Evolutionary conservation across 2,113 vertebrate genomes (phyloP).

Genomic region (Gopherus flavomarginatus): DNA sequence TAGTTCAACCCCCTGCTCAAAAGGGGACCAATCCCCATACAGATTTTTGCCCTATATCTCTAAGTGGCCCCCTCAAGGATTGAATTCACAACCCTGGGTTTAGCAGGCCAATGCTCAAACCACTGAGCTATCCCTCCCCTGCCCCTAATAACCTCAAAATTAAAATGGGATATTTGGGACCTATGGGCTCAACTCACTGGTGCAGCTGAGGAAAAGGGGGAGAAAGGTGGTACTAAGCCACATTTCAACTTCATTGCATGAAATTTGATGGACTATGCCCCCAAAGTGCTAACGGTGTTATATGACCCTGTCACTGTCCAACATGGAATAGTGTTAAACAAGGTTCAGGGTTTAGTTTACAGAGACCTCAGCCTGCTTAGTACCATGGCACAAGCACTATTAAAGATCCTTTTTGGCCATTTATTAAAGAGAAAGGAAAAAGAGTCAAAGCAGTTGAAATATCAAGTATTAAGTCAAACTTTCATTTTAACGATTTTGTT

Average conservation of each 20-base stretch:
- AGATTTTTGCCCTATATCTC: no score
- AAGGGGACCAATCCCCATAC: no score
- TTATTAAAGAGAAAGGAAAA: neutral
- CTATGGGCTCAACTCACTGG: neutral
- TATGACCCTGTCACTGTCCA: no score
- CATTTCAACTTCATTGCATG: neutral
- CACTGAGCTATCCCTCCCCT: no score
- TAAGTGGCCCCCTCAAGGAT: no score
- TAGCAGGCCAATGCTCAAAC: no score
- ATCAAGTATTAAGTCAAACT: neutral
- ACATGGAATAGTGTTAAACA: neutral
- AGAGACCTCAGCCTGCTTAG: neutral
- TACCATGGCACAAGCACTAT: neutral
- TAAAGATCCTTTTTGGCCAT: neutral
- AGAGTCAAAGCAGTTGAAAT: neutral
- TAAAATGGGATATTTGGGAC: neutral
- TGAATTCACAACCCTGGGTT: no score
- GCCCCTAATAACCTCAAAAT: neutral
- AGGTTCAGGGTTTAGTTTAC: neutral
- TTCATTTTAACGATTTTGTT: neutral
- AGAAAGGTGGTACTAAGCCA: neutral
- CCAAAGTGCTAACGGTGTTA: neutral
- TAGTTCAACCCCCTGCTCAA: no score
- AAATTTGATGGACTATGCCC: neutral
- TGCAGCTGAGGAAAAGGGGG: fast-evolving